Evolutionary conservation across 2,888 invertebrate genomes (phyloP).

Genomic region (Erynnis tages): DNA sequence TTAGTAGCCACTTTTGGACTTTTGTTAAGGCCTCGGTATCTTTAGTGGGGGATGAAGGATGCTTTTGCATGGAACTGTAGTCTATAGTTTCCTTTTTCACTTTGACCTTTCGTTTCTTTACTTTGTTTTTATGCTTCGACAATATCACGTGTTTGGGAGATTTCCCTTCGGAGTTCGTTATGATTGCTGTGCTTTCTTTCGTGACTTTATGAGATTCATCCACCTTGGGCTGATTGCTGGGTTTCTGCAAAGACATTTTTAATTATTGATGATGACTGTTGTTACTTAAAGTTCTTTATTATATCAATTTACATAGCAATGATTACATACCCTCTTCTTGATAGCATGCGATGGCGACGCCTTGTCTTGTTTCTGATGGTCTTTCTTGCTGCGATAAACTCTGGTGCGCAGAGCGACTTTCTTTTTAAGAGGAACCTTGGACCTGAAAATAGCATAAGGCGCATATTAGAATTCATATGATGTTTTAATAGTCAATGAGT

Average conservation of each 20-base stretch:
- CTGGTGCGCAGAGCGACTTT: slow-evolving; percentile 86
- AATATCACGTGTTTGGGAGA: slow-evolving; percentile 77
- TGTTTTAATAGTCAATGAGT: background rate
- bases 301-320: background rate
- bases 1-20: slow-evolving; percentile 92
- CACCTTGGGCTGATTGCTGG: slow-evolving; percentile 57
- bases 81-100: slow-evolving; percentile 89
- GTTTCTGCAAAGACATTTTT: slow-evolving; percentile 49
- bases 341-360: slow-evolving; percentile 67
- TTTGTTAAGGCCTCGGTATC: slow-evolving; percentile 84
- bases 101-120: slow-evolving; percentile 79
- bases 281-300: background rate
- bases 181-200: slow-evolving; percentile 66
- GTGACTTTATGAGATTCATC: slow-evolving; percentile 62
- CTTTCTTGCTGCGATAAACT: slow-evolving; percentile 80
- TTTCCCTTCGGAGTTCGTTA: slow-evolving; percentile 79
- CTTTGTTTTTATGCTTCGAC: slow-evolving; percentile 72
- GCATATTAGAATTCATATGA: too few species aligned
- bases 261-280: background rate
- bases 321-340: slow-evolving; percentile 67
- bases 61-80: slow-evolving; percentile 86
- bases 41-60: slow-evolving; percentile 77
- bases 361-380: slow-evolving; percentile 68
- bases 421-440: slow-evolving; percentile 92
- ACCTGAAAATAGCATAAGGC: slow-evolving; percentile 66